These are phyloP conservation scores for Melanotus villosus DNA, from an alignment of 2,888 invertebrate species.

Conservation along the genomic window DNA sequence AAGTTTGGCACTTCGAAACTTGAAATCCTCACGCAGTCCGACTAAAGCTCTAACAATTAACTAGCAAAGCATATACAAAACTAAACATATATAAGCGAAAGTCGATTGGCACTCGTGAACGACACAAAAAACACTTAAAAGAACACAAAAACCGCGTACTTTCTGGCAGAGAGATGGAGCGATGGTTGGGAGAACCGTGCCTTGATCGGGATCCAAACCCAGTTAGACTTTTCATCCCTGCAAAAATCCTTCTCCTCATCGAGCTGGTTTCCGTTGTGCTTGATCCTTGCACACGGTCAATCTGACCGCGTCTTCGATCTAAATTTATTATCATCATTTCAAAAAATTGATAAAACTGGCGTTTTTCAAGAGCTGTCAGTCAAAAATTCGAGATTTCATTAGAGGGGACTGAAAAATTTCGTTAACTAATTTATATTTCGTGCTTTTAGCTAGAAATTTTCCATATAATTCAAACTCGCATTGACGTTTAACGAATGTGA, in stretches of 20 bases:
- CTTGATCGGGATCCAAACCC: slow-evolving; percentile 80
- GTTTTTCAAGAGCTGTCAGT: background rate
- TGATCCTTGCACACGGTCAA: slow-evolving; percentile 42
- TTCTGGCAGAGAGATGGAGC: slow-evolving; percentile 90
- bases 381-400: too few species aligned
- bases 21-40: background rate
- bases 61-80: slow-evolving; percentile 27
- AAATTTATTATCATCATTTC: slow-evolving; percentile 46
- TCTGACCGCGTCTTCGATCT: slow-evolving; percentile 52
- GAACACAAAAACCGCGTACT: slow-evolving; percentile 73
- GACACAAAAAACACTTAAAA: slow-evolving; percentile 42
- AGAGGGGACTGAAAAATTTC: background rate
- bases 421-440: too few species aligned
- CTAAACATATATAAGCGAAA: slow-evolving; percentile 28
- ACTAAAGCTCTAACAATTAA: slow-evolving; percentile 7
- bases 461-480: too few species aligned
- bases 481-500: too few species aligned
- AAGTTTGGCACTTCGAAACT: background rate
- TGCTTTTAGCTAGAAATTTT: too few species aligned
- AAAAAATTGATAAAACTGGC: slow-evolving; percentile 24
- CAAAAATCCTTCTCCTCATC: slow-evolving; percentile 83
- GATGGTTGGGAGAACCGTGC: slow-evolving; percentile 81
- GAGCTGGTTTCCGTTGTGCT: slow-evolving; percentile 71
- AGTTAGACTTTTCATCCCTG: slow-evolving; percentile 85
- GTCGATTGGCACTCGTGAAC: slow-evolving; percentile 19